Base-by-base conservation (phyloP, 2,113 vertebrate genomes). In the Chrysochloris asiatica region DNA sequence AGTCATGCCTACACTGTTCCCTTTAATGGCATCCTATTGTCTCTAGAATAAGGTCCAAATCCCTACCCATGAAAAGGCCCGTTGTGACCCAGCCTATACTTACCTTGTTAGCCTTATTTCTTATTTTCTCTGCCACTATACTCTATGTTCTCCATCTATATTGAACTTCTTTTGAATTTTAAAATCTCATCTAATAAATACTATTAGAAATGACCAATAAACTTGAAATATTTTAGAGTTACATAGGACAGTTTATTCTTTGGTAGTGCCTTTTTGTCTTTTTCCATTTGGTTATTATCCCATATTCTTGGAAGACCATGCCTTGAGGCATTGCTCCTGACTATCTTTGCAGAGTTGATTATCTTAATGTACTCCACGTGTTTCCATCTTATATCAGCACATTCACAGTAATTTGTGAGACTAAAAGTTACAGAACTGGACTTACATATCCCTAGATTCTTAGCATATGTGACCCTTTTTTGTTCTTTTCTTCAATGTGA, bases 211-310 rank as follows among this genome's bases (percentile, higher is more conserved):
- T 65, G n/a, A 86, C 6, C 28, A 33, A 36, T 86, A 56, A 14
- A 3, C 77, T 83, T 86, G 14, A 65, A 65, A 63, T 92, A 86
- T 77, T 90, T 86, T 17, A 50, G 10, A 80, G 76, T 75, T 86
- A 71, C 13, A 36, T 16, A 76, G 33, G 21, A 33, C 71, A 63
- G 88, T 83, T 92, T 86, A 26, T 82, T 69, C 21, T 56, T 91
- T 77, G 21, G 3, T 90, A 69, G 41, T 77, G n/a, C 17, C 8
- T 54, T 12, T 67, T 43, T 63, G 77, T 12, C 67, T 8, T 73
- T 92, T 86, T 79, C 83, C 30, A 72, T 86, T 87, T 93, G 38
- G 19, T 26, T 93, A 52, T 59, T 61, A 24, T 45, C 82, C 21
- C 6, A 30, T 72, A 75, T 87, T 89, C 33, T 67, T 91, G 36